Conservation (phyloP, 2,888 invertebrate genomes). For the Cataglyphis altisquamis region DNA sequence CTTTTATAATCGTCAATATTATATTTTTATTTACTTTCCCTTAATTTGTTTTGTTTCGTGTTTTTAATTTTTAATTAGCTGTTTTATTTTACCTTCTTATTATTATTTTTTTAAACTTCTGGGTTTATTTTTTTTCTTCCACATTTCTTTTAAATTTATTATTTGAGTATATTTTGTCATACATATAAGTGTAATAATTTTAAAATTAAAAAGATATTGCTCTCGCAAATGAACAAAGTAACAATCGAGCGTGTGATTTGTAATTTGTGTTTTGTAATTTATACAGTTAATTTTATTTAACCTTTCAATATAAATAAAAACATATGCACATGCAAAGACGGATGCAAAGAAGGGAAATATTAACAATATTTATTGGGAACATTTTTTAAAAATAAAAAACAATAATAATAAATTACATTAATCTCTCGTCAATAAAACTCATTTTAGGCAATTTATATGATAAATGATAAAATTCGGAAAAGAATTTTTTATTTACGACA, state of each 20-base stretch:
- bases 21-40: neutral
- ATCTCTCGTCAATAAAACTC: neutral
- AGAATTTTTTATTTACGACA: neutral
- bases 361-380: neutral
- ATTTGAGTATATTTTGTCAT: neutral
- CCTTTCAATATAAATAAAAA: neutral
- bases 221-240: too few species aligned
- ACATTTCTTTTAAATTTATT: neutral
- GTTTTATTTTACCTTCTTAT: neutral
- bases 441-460: neutral
- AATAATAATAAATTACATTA: neutral
- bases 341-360: neutral
- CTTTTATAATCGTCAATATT: neutral
- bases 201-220: neutral
- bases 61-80: neutral
- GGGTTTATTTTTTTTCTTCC: neutral
- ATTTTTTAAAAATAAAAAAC: neutral
- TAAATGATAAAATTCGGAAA: neutral
- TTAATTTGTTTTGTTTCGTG: neutral
- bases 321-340: neutral
- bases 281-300: neutral
- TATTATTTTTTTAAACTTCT: neutral
- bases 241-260: too few species aligned
- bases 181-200: neutral
- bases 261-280: too few species aligned